These are phyloP conservation scores for Pomacea canaliculata DNA, from an alignment of 2,888 invertebrate genomes.

Conservation along the genomic window DNA sequence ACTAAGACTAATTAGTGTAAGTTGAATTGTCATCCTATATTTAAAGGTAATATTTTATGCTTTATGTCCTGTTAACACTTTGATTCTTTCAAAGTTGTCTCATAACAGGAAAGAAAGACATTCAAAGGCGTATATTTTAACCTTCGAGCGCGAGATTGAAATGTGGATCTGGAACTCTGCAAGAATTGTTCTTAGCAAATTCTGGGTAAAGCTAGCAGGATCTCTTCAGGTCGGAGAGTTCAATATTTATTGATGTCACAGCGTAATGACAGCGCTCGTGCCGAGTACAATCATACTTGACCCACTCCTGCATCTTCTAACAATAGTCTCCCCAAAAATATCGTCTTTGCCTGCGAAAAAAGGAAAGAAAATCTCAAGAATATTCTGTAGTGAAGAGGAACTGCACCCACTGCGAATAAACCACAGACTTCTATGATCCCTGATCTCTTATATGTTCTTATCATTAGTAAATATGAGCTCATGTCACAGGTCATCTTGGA, in stretches of 20 bases:
- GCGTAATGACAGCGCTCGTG: conserved; percentile 67
- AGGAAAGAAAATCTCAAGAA: background rate
- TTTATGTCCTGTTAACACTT: too few relatives aligned
- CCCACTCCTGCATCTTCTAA: conserved; percentile 54
- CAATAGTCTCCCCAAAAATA: conserved; percentile 67
- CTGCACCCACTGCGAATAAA: too few relatives aligned
- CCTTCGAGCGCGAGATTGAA: conserved; percentile 65
- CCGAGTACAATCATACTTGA: conserved; percentile 68
- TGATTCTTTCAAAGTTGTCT: too few relatives aligned
- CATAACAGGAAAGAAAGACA: too few relatives aligned
- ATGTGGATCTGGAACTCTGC: conserved; percentile 65
- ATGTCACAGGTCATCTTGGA: too few relatives aligned
- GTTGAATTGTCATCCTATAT: too few relatives aligned
- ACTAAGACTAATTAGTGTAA: too few relatives aligned
- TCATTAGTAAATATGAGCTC: too few relatives aligned
- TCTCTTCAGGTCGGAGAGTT: conserved; percentile 62
- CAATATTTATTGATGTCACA: conserved; percentile 69
- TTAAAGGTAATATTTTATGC: too few relatives aligned
- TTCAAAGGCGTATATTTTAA: conserved; percentile 44
- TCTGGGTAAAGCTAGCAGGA: conserved; percentile 68
- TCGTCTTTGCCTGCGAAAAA: conserved; percentile 66
- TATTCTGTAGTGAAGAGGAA: background rate
- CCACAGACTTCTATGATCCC: too few relatives aligned
- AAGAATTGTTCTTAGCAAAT: conserved; percentile 66
- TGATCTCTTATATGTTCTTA: too few relatives aligned